phyloP scores from a whole-genome alignment of 2,797 vertebrate genomes.

The Myripristis jacobus region DNA sequence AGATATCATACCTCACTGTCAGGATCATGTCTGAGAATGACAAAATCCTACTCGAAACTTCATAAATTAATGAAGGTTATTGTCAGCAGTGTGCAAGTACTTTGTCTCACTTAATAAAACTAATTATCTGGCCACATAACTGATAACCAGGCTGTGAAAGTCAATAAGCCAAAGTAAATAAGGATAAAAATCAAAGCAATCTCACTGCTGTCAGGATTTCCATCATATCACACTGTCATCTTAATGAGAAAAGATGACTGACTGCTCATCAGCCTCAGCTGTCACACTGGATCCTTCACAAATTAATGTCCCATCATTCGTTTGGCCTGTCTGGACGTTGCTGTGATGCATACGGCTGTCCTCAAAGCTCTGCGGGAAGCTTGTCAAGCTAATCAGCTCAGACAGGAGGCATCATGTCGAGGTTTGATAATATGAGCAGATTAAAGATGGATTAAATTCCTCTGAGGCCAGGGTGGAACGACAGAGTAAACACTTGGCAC shows the following conservation, averaged over 20 bases:
- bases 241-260: constrained; percentile 65
- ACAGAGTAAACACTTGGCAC: constrained; percentile 13
- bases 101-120: constrained; percentile 36
- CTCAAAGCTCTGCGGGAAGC: constrained; percentile 19
- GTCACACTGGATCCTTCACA: constrained; percentile 47
- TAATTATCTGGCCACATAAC: constrained; percentile 31
- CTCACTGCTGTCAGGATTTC: constrained; percentile 29
- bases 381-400: constrained; percentile 63
- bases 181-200: constrained; percentile 33
- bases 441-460: constrained; percentile 64
- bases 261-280: constrained; percentile 49
- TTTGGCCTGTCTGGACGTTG: constrained; percentile 5
- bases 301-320: constrained; percentile 48
- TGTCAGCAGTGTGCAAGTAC: neutral
- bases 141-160: constrained; percentile 25
- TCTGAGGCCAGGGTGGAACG: constrained; percentile 38
- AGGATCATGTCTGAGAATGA: too few relatives aligned
- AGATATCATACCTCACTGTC: neutral
- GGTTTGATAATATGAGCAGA: constrained; percentile 66
- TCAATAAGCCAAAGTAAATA: constrained; percentile 37
- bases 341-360: neutral
- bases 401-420: constrained; percentile 50
- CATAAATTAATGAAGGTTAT: too few relatives aligned
- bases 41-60: too few relatives aligned
- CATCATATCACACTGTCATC: constrained; percentile 47